phyloP scores from a whole-genome alignment of 2,113 vertebrate species.

The Clarias batrachus region DNA sequence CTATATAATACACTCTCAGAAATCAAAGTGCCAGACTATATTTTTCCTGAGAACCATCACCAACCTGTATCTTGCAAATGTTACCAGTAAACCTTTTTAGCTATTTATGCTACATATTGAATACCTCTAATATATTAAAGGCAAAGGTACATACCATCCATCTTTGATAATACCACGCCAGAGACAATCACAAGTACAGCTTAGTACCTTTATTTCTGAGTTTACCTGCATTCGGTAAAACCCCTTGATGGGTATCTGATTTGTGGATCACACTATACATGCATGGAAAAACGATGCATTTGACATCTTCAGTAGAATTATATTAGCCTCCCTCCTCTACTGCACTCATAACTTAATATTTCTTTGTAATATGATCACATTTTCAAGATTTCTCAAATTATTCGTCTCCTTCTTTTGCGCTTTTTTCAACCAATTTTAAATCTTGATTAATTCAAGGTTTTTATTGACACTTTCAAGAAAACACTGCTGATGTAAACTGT shows the following conservation, averaged over 20 bases:
- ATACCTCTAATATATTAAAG: not conserved
- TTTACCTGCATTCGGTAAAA: not conserved
- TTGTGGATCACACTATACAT: not conserved
- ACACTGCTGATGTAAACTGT: conserved; percentile 78
- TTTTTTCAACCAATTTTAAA: not conserved
- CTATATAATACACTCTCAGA: not conserved
- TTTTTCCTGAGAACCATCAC: not conserved
- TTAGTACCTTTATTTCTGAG: not conserved
- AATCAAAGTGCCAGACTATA: not conserved
- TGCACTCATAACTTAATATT: not conserved
- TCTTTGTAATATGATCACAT: not conserved
- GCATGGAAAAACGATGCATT: not conserved
- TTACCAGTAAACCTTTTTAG: not conserved
- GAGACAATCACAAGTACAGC: not conserved
- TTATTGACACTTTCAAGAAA: conserved; percentile 91
- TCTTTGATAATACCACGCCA: not conserved
- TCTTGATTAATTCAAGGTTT: conserved; percentile 71
- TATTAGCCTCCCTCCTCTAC: not conserved
- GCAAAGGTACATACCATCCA: not conserved
- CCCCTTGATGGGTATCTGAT: not conserved
- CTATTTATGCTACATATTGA: not conserved
- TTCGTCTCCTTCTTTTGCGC: not conserved
- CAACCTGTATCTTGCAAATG: not conserved
- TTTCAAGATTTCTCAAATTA: not conserved
- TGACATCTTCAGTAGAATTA: not conserved